A percentile compares a stretch with the other conserved stretches of the same genome.
phyloP scores from a whole-genome alignment of 2,113 vertebrate species.

The Machaerirhynchus nigripectus region DNA sequence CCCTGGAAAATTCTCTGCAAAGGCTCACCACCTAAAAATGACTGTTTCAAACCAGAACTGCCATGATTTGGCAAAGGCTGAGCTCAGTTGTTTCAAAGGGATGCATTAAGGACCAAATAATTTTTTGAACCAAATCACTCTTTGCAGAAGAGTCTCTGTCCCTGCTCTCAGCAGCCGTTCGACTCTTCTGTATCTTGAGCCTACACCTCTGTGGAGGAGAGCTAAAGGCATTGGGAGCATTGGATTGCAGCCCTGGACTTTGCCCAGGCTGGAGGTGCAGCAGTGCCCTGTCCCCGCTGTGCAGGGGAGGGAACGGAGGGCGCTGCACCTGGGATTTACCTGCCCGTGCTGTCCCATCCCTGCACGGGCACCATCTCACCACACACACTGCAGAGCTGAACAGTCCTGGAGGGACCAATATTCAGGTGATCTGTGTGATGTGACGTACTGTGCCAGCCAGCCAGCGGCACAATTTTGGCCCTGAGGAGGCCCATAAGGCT shows the following conservation, averaged over 20 bases:
- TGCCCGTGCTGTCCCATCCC: rapidly evolving
- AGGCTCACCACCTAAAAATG: rapidly evolving
- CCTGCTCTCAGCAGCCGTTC: not conserved
- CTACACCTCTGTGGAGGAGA: not conserved
- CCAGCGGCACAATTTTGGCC: not conserved
- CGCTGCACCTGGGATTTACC: not conserved
- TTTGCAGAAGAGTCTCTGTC: not conserved
- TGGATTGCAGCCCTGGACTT: not conserved
- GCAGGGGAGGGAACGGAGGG: not conserved
- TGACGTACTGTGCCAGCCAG: not conserved
- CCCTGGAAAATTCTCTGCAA: not conserved
- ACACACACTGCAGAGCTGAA: not conserved
- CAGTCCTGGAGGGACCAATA: not conserved
- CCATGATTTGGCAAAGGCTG: not conserved
- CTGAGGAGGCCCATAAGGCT: not conserved
- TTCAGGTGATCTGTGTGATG: not conserved
- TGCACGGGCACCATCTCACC: not conserved
- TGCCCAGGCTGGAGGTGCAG: not conserved
- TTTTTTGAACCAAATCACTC: not conserved
- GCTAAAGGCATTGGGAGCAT: not conserved
- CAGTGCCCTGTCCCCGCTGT: rapidly evolving
- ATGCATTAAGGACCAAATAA: rapidly evolving
- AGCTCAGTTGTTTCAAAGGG: not conserved
- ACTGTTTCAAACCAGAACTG: not conserved
- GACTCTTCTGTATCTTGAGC: not conserved